Percentiles rank a stretch among this genome's conserved stretches.
Conservation (phyloP, 2,797 vertebrate species). For the Vultur gryphus region DNA sequence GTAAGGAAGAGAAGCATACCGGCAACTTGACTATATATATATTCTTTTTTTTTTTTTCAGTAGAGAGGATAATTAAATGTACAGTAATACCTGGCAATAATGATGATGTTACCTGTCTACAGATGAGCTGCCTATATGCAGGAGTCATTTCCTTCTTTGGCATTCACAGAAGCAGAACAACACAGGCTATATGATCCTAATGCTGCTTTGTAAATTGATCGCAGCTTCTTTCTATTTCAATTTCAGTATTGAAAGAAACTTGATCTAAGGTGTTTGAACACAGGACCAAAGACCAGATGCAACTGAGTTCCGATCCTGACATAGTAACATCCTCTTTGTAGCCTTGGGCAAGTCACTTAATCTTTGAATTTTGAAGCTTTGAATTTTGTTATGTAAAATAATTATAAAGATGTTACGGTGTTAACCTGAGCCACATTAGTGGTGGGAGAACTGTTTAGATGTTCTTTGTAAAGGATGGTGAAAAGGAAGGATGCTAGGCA, state of each 20-base stretch:
- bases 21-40: not conserved
- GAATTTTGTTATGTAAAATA: not conserved
- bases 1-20: not conserved
- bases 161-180: not conserved
- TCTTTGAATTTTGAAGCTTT: not conserved
- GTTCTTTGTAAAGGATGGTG: not conserved
- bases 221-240: not conserved
- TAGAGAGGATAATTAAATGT: not conserved
- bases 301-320: not conserved
- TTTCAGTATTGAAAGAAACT: not conserved
- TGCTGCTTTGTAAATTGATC: slow-evolving; percentile 12
- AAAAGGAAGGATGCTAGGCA: not conserved
- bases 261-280: not conserved
- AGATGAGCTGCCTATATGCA: not conserved
- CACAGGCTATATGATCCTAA: not conserved
- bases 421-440: not conserved
- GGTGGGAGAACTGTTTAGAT: not conserved
- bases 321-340: not conserved
- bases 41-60: not conserved
- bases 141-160: not conserved
- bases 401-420: not conserved
- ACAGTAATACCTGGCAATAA: not conserved
- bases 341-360: not conserved
- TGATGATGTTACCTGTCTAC: not conserved
- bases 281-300: not conserved